Evolutionary conservation across 2,888 invertebrate genomes (phyloP).

Genomic region (Celastrina argiolus): DNA sequence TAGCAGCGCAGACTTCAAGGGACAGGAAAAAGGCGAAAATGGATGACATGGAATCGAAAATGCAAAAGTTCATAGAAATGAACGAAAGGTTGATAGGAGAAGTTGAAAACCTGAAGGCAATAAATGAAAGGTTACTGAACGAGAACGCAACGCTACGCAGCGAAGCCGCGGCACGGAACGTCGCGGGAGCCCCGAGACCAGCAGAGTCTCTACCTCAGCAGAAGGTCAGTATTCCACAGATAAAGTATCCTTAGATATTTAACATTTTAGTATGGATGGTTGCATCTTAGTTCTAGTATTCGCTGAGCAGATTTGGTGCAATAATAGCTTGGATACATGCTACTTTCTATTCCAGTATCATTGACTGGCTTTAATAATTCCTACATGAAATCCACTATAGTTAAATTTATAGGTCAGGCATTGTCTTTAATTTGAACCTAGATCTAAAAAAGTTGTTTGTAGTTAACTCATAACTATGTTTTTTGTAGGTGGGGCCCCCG

Average conservation of each 20-base stretch:
- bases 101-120: conserved; percentile 80
- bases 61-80: conserved; percentile 79
- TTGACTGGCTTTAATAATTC: too few species aligned
- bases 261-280: too few species aligned
- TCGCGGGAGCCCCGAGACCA: conserved; percentile 84
- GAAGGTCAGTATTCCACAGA: conserved; percentile 84
- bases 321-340: too few species aligned
- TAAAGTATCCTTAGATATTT: too few species aligned
- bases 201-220: conserved; percentile 96
- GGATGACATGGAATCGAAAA: conserved; percentile 89
- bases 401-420: too few species aligned
- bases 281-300: too few species aligned
- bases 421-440: too few species aligned
- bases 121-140: conserved; percentile 82
- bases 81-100: conserved; percentile 82
- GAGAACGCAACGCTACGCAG: conserved; percentile 81
- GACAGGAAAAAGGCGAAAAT: conserved; percentile 97
- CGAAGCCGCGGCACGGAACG: conserved; percentile 80
- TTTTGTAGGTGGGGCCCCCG: conserved; percentile 80
- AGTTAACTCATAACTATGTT: too few species aligned
- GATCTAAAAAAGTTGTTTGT: too few species aligned
- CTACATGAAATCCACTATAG: too few species aligned
- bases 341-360: too few species aligned
- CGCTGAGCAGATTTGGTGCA: too few species aligned
- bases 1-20: conserved; percentile 97